Percentiles rank a stretch among this genome's conserved stretches.
phyloP scores from a whole-genome alignment of 1,140 invertebrate species.

The Frieseomelitta varia region DNA sequence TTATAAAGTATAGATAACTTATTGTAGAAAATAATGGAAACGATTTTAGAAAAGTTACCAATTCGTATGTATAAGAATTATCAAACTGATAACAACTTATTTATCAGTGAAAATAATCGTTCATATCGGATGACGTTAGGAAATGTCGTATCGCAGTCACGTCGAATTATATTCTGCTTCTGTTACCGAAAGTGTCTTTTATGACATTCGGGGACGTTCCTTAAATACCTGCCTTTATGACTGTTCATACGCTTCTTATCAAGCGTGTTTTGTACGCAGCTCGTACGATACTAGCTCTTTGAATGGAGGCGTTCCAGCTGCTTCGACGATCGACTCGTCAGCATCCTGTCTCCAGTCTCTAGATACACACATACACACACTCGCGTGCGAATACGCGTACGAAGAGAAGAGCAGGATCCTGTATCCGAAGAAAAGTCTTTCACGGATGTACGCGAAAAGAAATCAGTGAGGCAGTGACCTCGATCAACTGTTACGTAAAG shows the following conservation, averaged over 20 bases:
- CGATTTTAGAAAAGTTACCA: not conserved
- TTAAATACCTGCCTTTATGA: conserved; percentile 62
- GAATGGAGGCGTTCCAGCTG: conserved; percentile 69
- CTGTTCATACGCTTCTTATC: conserved; percentile 64
- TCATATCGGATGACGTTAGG: not conserved
- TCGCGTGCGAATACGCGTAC: not conserved
- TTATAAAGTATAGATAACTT: not conserved
- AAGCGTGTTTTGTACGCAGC: conserved; percentile 72
- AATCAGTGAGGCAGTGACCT: conserved; percentile 12
- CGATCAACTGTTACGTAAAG: not conserved
- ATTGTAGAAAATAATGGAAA: not conserved
- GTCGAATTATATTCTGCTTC: not conserved
- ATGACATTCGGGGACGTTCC: conserved; percentile 66
- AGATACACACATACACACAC: conserved; percentile 36
- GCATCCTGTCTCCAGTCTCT: conserved; percentile 60
- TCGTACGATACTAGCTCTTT: conserved; percentile 63
- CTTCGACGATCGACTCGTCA: conserved; percentile 74
- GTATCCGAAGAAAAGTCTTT: conserved; percentile 13
- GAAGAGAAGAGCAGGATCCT: conserved; percentile 8
- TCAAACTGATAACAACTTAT: not conserved
- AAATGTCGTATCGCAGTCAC: not conserved
- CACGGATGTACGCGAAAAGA: conserved; percentile 8
- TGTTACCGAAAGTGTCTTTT: conserved; percentile 49
- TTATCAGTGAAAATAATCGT: not conserved
- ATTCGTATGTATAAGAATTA: not conserved